Evolutionary conservation across 2,888 invertebrate species (phyloP).

Genomic region (Metopia argyrocephala): DNA sequence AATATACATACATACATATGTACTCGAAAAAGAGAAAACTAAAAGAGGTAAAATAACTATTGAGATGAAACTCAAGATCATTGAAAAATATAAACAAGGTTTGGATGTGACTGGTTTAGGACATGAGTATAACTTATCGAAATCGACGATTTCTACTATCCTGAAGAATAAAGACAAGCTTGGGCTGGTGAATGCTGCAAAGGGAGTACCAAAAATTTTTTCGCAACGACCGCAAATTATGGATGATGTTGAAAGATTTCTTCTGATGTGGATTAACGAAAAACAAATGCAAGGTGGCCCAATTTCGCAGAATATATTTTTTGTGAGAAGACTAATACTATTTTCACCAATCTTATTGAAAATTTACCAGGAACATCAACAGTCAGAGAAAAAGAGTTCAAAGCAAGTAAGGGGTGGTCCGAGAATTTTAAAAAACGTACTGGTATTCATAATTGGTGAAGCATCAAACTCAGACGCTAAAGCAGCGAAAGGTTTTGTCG

Average conservation of each 20-base stretch:
- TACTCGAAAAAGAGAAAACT: not conserved
- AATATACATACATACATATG: not conserved
- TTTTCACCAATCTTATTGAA: slow-evolving; percentile 10
- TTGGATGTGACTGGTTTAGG: not conserved
- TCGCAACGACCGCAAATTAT: not conserved
- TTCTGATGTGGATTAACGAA: too few species aligned
- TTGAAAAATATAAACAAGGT: slow-evolving; percentile 4
- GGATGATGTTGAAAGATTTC: not conserved
- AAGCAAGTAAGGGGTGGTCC: slow-evolving; percentile 34
- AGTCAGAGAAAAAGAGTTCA: slow-evolving; percentile 2
- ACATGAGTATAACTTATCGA: not conserved
- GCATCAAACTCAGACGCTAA: slow-evolving; percentile 26
- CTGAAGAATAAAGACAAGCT: too few species aligned
- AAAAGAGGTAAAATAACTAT: slow-evolving; percentile 4
- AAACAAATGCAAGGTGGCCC: too few species aligned
- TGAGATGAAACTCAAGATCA: not conserved
- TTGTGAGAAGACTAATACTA: not conserved
- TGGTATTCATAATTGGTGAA: slow-evolving; percentile 30
- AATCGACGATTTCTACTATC: too few species aligned
- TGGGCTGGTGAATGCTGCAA: too few species aligned
- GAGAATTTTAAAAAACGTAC: slow-evolving; percentile 18
- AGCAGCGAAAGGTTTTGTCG: slow-evolving; percentile 1
- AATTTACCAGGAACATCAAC: not conserved
- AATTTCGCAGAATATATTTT: slow-evolving; percentile 1
- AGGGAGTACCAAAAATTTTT: too few species aligned